A percentile compares a stretch with the other conserved stretches of the same genome.
Evolutionary conservation across 2,113 vertebrate species (phyloP).

Genomic region (Candoia aspera): DNA sequence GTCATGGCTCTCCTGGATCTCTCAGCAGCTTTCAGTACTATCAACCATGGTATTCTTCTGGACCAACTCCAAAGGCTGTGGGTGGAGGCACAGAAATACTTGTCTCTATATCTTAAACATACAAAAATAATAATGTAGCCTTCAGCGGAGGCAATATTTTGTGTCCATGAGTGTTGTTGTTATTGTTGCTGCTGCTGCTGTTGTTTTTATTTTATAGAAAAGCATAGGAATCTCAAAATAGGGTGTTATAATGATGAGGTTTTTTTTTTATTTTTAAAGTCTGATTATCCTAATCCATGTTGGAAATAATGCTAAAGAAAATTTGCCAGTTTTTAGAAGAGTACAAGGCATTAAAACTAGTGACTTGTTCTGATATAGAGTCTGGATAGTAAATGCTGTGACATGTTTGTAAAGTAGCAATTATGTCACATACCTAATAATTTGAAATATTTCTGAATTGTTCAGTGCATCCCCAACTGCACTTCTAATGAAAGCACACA

Average conservation of each 20-base stretch:
- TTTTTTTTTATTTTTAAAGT: background rate
- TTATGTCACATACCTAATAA: constrained; percentile 64
- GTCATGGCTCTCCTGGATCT: too few relatives aligned
- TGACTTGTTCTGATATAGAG: constrained; percentile 41
- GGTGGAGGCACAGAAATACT: background rate
- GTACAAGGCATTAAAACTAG: background rate
- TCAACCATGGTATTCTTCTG: too few relatives aligned
- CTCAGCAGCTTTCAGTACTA: too few relatives aligned
- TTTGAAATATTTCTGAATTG: constrained; percentile 67
- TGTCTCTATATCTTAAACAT: background rate
- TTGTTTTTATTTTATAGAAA: constrained; percentile 5
- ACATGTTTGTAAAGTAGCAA: constrained; percentile 64
- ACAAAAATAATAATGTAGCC: background rate
- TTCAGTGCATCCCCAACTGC: constrained; percentile 60
- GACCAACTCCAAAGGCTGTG: too few relatives aligned
- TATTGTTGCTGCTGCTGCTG: background rate
- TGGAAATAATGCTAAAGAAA: constrained; percentile 8
- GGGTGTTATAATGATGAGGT: background rate
- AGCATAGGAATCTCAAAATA: constrained; percentile 22
- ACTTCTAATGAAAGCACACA: constrained; percentile 64
- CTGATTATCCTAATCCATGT: background rate
- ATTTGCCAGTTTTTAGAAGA: background rate
- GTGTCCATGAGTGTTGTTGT: constrained; percentile 16
- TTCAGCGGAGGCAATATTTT: background rate
- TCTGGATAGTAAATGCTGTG: constrained; percentile 51